phyloP scores from a whole-genome alignment of 2,797 vertebrate species.

The Ara ararauna region DNA sequence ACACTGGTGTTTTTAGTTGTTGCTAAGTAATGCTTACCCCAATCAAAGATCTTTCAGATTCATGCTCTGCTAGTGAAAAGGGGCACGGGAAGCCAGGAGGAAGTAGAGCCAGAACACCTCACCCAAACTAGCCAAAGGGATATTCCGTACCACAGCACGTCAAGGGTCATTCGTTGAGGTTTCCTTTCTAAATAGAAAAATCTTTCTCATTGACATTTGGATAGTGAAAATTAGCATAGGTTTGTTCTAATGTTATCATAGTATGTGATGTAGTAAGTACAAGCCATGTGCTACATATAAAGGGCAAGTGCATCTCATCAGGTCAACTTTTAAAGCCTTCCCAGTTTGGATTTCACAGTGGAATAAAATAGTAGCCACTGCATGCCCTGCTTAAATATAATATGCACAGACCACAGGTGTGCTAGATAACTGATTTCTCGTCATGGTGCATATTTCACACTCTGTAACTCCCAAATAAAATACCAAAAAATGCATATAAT shows the following conservation, averaged over 20 bases:
- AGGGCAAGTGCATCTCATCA: neutral
- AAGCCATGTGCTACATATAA: neutral
- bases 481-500: conserved; percentile 72
- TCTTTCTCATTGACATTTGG: neutral
- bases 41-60: neutral
- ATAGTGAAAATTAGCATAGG: neutral
- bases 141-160: neutral
- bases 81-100: neutral
- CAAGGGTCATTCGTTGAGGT: neutral
- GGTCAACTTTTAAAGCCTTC: conserved; percentile 31
- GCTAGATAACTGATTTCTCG: conserved; percentile 73
- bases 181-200: conserved; percentile 29
- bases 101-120: neutral
- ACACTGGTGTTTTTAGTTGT: no score
- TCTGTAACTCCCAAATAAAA: conserved; percentile 74
- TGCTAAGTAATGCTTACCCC: neutral
- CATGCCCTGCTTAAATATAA: neutral
- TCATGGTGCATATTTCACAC: conserved; percentile 75
- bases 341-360: conserved; percentile 8
- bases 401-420: conserved; percentile 68
- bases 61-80: neutral
- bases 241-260: conserved; percentile 19
- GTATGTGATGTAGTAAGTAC: neutral
- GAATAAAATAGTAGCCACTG: conserved; percentile 23
- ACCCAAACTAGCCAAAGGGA: neutral